Base-by-base conservation (phyloP, 2,797 vertebrate species). In the Phoeniculus purpureus region DNA sequence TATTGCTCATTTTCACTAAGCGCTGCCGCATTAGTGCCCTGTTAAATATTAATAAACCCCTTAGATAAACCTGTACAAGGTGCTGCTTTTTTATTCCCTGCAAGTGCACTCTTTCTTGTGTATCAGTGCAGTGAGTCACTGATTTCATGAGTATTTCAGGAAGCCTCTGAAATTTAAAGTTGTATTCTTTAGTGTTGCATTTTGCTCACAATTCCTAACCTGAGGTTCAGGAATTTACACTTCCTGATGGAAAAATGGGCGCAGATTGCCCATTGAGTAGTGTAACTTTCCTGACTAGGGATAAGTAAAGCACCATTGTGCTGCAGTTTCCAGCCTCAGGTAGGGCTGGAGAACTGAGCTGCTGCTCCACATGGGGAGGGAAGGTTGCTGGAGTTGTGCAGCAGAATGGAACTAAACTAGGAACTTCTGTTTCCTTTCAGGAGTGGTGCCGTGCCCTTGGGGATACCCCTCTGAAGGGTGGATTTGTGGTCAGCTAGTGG, bases 1-100 rank as follows among this genome's bases (percentile, higher is more conserved):
- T 88, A 23, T 77, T 88, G 52, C 47, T 89, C 75, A 29, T 81
- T 89, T 77, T 93, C 59, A 47, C 64, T 75, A 70, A 89, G 87
- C 67, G 92, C 73, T 91, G 45, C 77, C 34, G 74, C 47, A 26
- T 31, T 83, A 77, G 32, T 87, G 25, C 74, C 58, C 94, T 92
- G 89, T 89, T 95, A 93, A 78, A 68, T 95, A 80, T 94, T 95
- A 86, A 87, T 91, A 89, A 84, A 26, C 16, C 87, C 32, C 70
- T 77, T 43, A 93, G 87, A 73, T 87, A 85, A 92, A 91, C 62
- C 47, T 67, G 74, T 87, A 32, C 81, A 93, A 93, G 29, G 34
- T 90, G 31, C 12, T 40, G 25, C 61, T 26, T 19, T 34, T 74
- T 48, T 74, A 58, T 66, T 32, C 6, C 21, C 9, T 73, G 15